Evolutionary conservation across 2,113 vertebrate genomes (phyloP), one percentile per base, ranked within the genome.

Genomic region (Pipra filicauda): DNA sequence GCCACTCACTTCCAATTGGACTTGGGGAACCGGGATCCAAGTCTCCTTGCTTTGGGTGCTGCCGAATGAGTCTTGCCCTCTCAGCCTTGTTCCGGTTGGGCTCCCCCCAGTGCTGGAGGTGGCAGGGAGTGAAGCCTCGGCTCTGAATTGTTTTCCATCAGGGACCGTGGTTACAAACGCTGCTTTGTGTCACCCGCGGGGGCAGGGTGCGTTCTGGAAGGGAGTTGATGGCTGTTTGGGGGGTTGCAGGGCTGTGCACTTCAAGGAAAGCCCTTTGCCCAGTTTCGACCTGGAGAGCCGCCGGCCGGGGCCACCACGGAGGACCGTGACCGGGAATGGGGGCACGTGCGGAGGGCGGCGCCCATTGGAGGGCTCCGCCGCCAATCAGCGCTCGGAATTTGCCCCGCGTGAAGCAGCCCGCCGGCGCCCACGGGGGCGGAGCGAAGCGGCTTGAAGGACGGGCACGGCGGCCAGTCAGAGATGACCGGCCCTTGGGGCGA

Each of bases 381-480:
- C 91, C 95, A 91, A 95, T 88, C 77, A 39, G 11, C 28, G 7
- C 12, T 19, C 59, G 19, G 16, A 3, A 6, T 9, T n/a, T 6
- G 8, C 37, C 15, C 11, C 7, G 5, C n/a, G 18, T 37, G 22
- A 43, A 24, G 5, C 37, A 4, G 1, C 10, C 8, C 3, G 1
- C 2, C 2, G 0, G 0, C 0, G 13, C 2, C 3, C 4, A 0
- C 9, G 1, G 4, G 26, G 19, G 27, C 23, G 9, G 41, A 2
- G 37, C 12, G n/a, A 4, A 9, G 1, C 1, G 6, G 1, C 8
- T 48, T 55, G 21, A 59, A 22, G 10, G 72, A 31, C 52, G 12
- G 35, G 5, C 7, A 1, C 3, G 1, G 0, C 6, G 10, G 2
- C 94, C 92, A 97, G 13, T 96, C 61, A 43, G 62, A 8, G 3